phyloP scores from a whole-genome alignment of 2,797 vertebrate species.

The Lagodon rhomboides region DNA sequence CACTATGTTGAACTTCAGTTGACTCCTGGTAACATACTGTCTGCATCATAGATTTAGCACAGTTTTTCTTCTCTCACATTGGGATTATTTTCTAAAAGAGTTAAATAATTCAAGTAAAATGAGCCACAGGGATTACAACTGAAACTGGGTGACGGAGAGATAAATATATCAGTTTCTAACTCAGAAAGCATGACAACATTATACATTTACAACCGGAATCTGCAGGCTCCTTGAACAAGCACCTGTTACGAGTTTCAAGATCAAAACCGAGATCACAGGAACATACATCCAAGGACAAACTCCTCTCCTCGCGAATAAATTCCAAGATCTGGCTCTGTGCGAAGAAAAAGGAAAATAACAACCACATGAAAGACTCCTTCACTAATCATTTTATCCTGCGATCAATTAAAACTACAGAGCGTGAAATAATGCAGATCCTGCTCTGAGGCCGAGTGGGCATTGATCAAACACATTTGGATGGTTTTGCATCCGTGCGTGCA shows the following conservation, averaged over 20 bases:
- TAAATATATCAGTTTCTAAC: constrained; percentile 2
- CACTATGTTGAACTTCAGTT: background rate
- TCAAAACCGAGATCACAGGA: constrained; percentile 57
- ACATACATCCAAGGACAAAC: constrained; percentile 53
- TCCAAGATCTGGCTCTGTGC: constrained; percentile 43
- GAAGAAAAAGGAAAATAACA: constrained; percentile 51
- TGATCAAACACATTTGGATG: constrained; percentile 74
- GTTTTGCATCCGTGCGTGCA: constrained; percentile 37
- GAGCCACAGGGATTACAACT: background rate
- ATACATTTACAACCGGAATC: background rate
- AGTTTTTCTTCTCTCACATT: background rate
- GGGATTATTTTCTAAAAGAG: background rate
- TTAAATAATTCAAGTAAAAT: background rate
- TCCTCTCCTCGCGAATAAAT: constrained; percentile 33
- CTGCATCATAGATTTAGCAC: background rate
- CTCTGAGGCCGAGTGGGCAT: constrained; percentile 72
- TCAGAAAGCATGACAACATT: constrained; percentile 2
- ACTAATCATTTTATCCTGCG: constrained; percentile 80
- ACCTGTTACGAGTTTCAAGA: constrained; percentile 39
- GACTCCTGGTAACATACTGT: background rate
- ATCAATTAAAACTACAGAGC: constrained; percentile 82
- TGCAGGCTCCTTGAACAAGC: constrained; percentile 4
- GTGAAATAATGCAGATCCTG: constrained; percentile 84
- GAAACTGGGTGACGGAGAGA: background rate
- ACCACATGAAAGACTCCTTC: constrained; percentile 69